phyloP scores from a whole-genome alignment of 2,113 vertebrate genomes.

The Microcebus griseorufus region DNA sequence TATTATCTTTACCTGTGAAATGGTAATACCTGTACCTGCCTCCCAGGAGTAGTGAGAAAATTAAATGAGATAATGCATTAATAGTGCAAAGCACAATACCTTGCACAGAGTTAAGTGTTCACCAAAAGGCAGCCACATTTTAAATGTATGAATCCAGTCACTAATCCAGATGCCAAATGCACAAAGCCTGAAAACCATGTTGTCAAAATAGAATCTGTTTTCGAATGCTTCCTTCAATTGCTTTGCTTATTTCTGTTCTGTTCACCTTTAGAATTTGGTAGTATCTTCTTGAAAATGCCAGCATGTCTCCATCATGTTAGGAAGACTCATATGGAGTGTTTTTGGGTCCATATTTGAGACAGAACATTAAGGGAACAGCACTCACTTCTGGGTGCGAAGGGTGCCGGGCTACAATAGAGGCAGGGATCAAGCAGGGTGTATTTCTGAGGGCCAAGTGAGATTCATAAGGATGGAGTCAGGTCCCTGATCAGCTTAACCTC shows the following conservation, averaged over 20 bases:
- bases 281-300: slow-evolving; percentile 37
- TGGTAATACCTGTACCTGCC: background rate
- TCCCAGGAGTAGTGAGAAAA: background rate
- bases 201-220: background rate
- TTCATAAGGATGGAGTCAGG: background rate
- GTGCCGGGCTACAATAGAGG: background rate
- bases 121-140: background rate
- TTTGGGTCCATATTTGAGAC: background rate
- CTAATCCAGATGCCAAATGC: background rate
- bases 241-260: background rate
- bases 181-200: background rate
- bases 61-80: background rate
- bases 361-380: background rate
- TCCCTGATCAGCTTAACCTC: background rate
- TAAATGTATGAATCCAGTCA: background rate
- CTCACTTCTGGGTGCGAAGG: background rate
- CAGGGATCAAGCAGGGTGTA: background rate
- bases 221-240: background rate
- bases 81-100: background rate
- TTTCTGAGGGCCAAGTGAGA: background rate
- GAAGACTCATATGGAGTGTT: background rate
- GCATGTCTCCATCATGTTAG: background rate
- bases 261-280: slow-evolving; percentile 29
- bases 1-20: slow-evolving; percentile 16
- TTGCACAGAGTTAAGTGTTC: background rate